Evolutionary conservation across 2,113 vertebrate genomes (phyloP).

Genomic region (Nicator chloris): DNA sequence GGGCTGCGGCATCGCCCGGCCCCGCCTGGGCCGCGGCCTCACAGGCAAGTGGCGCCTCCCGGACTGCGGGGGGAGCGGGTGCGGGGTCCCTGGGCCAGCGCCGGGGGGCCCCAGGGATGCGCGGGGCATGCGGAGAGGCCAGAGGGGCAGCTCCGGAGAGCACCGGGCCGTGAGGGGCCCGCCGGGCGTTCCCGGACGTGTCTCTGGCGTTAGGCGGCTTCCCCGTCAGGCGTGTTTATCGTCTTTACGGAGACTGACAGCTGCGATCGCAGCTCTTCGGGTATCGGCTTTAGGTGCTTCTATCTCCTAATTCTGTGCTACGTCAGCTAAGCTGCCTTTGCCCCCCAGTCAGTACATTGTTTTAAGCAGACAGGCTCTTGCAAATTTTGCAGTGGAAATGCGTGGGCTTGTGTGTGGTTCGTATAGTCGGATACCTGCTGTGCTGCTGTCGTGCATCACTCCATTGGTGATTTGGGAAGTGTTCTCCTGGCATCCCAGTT

Average conservation of each 20-base stretch:
- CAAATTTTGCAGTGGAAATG: not conserved
- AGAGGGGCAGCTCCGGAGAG: not conserved
- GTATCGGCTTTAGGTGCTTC: not conserved
- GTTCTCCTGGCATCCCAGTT: not conserved
- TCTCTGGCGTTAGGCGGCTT: accelerated
- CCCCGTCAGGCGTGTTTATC: not conserved
- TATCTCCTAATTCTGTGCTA: not conserved
- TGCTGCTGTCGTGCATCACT: accelerated
- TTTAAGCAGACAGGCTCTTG: not conserved
- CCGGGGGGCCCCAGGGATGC: not conserved
- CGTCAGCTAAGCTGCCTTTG: not conserved
- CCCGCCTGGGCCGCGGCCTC: not conserved
- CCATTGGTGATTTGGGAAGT: accelerated
- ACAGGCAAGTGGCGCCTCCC: not conserved
- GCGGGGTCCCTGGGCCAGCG: not conserved
- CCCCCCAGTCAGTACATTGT: accelerated
- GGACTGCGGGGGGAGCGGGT: not conserved
- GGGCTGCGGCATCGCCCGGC: not conserved
- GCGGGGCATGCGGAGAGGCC: not conserved
- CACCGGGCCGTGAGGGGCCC: not conserved
- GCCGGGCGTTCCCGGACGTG: not conserved
- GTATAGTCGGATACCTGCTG: accelerated
- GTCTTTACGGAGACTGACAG: not conserved
- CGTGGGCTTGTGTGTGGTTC: accelerated
- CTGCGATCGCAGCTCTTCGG: accelerated